These are phyloP conservation scores for Pteruthius melanotis DNA, from an alignment of 2,113 vertebrate genomes.

Conservation along the genomic window DNA sequence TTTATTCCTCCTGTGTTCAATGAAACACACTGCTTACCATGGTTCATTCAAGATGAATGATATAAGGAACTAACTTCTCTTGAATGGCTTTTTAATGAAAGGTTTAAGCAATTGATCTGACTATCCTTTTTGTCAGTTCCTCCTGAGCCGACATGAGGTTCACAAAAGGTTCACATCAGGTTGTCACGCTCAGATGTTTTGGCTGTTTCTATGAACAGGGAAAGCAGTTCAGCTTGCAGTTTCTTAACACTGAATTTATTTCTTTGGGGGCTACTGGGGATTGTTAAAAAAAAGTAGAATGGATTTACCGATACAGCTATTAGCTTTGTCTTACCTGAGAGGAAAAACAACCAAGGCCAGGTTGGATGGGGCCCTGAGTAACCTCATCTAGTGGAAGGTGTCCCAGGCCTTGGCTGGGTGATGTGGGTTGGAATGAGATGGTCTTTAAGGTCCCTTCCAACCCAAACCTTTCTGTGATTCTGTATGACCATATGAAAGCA, in stretches of 20 bases:
- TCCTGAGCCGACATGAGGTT: neutral
- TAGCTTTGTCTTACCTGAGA: neutral
- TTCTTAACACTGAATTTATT: neutral
- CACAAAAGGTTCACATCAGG: neutral
- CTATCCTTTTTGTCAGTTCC: neutral
- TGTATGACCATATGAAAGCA: neutral
- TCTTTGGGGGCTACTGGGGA: neutral
- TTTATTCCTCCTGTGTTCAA: neutral
- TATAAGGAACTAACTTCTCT: neutral
- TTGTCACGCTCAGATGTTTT: neutral
- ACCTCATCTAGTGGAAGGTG: neutral
- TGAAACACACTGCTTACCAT: neutral
- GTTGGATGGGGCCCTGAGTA: neutral
- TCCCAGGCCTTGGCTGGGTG: neutral
- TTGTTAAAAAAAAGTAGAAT: neutral
- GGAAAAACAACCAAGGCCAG: neutral
- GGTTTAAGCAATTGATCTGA: neutral
- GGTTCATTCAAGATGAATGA: neutral
- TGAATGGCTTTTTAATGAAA: conserved; percentile 1
- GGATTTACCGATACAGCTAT: neutral
- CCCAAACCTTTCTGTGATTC: neutral
- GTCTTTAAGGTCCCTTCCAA: neutral
- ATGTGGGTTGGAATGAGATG: neutral
- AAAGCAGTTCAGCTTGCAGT: neutral
- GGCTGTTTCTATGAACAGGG: neutral